Conservation (phyloP, 2,113 vertebrate genomes). For the Aspidoscelis tigris region DNA sequence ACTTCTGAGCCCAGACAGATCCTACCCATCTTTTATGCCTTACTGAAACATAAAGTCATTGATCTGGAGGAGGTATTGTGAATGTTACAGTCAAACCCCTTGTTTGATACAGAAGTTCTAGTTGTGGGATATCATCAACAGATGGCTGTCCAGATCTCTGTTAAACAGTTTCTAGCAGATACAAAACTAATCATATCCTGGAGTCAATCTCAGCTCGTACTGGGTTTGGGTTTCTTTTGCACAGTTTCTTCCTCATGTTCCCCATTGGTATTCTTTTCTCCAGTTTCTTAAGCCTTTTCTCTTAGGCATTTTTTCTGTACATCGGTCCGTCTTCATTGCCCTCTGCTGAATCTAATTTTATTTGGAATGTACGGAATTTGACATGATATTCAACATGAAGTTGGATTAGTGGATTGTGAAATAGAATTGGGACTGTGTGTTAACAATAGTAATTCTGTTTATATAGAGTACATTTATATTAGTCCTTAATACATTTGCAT, state of each 20-base stretch:
- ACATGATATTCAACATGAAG: not conserved
- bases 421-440: not conserved
- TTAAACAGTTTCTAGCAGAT: not conserved
- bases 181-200: no score
- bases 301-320: not conserved
- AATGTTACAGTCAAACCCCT: not conserved
- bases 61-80: no score
- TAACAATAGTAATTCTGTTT: not conserved
- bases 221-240: not conserved
- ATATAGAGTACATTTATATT: not conserved
- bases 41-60: not conserved
- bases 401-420: not conserved
- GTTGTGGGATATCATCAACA: not conserved
- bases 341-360: not conserved
- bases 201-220: no score
- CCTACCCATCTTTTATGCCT: no score
- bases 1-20: not conserved
- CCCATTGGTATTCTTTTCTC: not conserved
- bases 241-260: not conserved
- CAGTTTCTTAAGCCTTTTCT: not conserved
- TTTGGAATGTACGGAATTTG: not conserved
- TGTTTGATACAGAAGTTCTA: not conserved
- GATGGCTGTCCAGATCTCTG: not conserved
- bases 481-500: not conserved
- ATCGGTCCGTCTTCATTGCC: not conserved